These are phyloP conservation scores for Zhuqinia jingwanae DNA, from an alignment of 2,888 invertebrate species.

Conservation along the genomic window DNA sequence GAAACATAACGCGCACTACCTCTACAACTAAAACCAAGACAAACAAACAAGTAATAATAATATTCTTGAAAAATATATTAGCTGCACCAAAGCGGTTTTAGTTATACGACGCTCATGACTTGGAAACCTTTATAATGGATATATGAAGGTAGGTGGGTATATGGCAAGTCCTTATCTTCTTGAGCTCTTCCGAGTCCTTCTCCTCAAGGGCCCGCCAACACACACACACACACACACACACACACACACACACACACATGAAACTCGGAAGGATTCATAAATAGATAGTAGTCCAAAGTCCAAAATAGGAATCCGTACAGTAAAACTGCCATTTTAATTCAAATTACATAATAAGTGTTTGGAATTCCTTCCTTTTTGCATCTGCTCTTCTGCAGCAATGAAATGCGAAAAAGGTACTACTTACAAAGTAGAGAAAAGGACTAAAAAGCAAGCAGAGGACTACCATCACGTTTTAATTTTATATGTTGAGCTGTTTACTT, in stretches of 20 bases:
- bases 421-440: neutral
- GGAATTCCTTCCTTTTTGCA: neutral
- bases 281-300: no score
- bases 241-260: no score
- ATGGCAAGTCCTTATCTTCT: neutral
- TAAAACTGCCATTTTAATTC: neutral
- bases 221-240: no score
- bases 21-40: neutral
- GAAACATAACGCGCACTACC: conserved; percentile 26
- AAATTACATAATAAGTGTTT: neutral
- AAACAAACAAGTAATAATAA: neutral
- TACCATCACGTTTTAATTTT: conserved; percentile 33
- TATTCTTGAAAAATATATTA: neutral
- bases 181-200: neutral
- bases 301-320: no score
- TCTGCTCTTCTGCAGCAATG: neutral
- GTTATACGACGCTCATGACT: no score
- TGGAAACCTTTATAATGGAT: no score
- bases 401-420: neutral
- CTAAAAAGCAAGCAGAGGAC: no score
- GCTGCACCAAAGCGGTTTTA: no score
- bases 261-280: neutral
- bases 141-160: no score
- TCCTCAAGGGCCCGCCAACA: conserved; percentile 4
- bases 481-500: conserved; percentile 42